A percentile compares a stretch with the other conserved stretches of the same genome.
phyloP scores from a whole-genome alignment of 2,113 vertebrate species.

The Entelurus aequoreus region DNA sequence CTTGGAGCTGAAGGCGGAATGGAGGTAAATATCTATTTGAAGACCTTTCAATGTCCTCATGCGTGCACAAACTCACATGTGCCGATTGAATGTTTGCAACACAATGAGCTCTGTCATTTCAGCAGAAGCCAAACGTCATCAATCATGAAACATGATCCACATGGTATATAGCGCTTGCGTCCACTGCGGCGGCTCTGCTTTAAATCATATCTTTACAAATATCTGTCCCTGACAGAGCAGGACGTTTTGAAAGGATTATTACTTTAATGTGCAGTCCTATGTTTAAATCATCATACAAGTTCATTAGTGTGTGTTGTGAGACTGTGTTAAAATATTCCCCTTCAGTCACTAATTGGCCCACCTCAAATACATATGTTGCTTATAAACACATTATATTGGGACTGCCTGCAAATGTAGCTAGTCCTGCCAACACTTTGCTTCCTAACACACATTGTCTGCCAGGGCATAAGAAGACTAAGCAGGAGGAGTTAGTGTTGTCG shows the following conservation, averaged over 20 bases:
- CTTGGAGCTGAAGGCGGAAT: conserved; percentile 26
- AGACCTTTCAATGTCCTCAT: conserved; percentile 8
- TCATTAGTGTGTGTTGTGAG: no score
- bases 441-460: no score
- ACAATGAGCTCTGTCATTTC: conserved; percentile 27
- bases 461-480: no score
- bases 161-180: conserved; percentile 20
- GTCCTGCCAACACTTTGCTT: no score
- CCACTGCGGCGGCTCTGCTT: conserved; percentile 20
- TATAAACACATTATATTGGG: no score
- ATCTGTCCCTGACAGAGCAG: conserved; percentile 28
- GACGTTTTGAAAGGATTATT: conserved; percentile 32
- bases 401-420: no score
- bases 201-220: conserved; percentile 22
- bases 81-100: conserved; percentile 15
- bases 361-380: no score
- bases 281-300: no score
- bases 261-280: neutral
- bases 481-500: no score
- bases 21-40: conserved; percentile 34
- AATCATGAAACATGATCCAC: conserved; percentile 33
- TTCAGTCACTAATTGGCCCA: no score
- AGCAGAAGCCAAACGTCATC: conserved; percentile 41
- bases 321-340: no score
- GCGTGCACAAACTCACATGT: neutral